Evolutionary conservation across 2,888 invertebrate genomes (phyloP), one percentile per base, ranked within the genome.

Genomic region (Furcula furcula): DNA sequence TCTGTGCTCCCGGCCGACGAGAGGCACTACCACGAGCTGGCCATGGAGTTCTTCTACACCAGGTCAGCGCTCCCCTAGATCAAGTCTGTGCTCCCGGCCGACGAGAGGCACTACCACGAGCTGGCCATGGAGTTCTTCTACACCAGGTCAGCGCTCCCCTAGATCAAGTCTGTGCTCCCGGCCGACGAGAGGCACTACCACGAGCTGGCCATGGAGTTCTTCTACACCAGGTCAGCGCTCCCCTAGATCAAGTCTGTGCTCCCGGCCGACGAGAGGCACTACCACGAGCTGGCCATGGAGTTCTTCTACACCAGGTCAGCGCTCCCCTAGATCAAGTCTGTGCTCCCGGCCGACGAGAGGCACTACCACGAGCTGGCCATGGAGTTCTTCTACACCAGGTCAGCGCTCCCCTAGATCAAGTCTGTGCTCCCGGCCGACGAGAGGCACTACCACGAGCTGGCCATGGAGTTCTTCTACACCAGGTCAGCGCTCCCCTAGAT

Each of bases 71-170:
- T n/a, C n/a, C n/a, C n/a, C n/a, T n/a, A n/a, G n/a, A n/a, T 96
- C 30, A 97, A 97, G 84, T 95, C 96, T 0, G 95, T 97, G 30
- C 92, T 96, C 26, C 97, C 97, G 0, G 94, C 95, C 0, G 97
- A 97, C 72, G 96, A 96, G 58, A 90, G 95, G 40, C 96, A 97
- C 68, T 97, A 96, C 94, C 94, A 94, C 67, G 97, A 97, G 67
- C 84, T 97, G 1, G 96, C 97, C 1, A 94, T 97, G 93, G 97
- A 97, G 79, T 96, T 96, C 88, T 96, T 95, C 74, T 96, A 96
- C 62, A 96, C 96, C 29, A 92, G 94, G 94, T 94, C n/a, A n/a
- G n/a, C n/a, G n/a, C n/a, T n/a, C n/a, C n/a, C n/a, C n/a, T n/a
- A n/a, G n/a, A n/a, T n/a, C n/a, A n/a, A n/a, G n/a, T n/a, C n/a